These are phyloP conservation scores for Centropristis striata DNA, from an alignment of 2,113 vertebrate species.

Conservation along the genomic window DNA sequence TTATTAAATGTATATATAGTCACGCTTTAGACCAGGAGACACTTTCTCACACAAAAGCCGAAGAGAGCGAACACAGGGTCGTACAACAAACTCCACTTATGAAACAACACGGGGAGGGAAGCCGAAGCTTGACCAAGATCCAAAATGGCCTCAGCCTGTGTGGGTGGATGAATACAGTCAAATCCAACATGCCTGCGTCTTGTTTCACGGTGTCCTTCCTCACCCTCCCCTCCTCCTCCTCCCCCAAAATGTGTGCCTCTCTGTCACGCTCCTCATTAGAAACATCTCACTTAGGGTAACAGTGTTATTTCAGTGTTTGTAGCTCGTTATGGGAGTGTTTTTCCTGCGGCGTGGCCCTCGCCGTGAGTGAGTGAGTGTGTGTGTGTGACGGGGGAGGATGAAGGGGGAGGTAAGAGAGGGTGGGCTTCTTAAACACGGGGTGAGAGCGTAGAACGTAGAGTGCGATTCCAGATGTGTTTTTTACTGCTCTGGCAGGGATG, in stretches of 20 bases:
- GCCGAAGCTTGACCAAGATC: slow-evolving; percentile 59
- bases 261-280: slow-evolving; percentile 77
- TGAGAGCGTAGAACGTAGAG: slow-evolving; percentile 66
- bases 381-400: slow-evolving; percentile 30
- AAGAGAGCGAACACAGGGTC: slow-evolving; percentile 57
- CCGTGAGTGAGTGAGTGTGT: slow-evolving; percentile 32
- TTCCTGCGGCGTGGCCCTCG: slow-evolving; percentile 72
- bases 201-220: slow-evolving; percentile 52
- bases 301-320: slow-evolving; percentile 84
- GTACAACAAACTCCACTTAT: slow-evolving; percentile 49
- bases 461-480: slow-evolving; percentile 88
- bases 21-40: slow-evolving; percentile 78
- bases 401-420: slow-evolving; percentile 15
- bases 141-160: slow-evolving; percentile 74
- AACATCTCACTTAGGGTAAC: slow-evolving; percentile 82
- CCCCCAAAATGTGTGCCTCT: slow-evolving; percentile 22
- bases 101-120: slow-evolving; percentile 57
- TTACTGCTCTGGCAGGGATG: slow-evolving; percentile 84
- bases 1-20: slow-evolving; percentile 91
- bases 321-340: slow-evolving; percentile 80
- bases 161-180: slow-evolving; percentile 69
- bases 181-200: slow-evolving; percentile 68
- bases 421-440: slow-evolving; percentile 67
- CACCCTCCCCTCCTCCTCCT: no score
- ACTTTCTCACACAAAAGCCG: slow-evolving; percentile 80